A percentile compares a stretch with the other conserved stretches of the same genome.
These are phyloP conservation scores for Cyclargus thomasi DNA, from an alignment of 1,140 invertebrate species.

Conservation along the genomic window DNA sequence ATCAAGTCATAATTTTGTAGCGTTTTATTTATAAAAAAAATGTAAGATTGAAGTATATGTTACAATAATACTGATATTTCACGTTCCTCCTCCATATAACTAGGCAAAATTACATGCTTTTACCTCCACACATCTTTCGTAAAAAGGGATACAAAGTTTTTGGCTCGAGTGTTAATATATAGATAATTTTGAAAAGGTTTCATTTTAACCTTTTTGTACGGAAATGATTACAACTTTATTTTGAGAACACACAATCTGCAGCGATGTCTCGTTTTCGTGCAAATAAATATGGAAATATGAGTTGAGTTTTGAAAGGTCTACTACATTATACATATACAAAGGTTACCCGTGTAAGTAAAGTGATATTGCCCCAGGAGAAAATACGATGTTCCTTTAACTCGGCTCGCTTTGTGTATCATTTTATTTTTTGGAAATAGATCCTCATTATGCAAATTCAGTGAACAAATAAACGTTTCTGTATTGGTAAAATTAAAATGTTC, in stretches of 20 bases:
- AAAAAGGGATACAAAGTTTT: too few relatives aligned
- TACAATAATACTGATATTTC: too few relatives aligned
- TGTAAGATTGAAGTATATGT: too few relatives aligned
- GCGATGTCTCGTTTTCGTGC: neutral
- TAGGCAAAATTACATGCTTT: too few relatives aligned
- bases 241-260: neutral
- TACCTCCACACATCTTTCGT: too few relatives aligned
- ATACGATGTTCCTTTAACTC: neutral
- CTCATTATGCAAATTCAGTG: neutral
- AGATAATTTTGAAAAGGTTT: too few relatives aligned
- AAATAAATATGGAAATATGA: neutral
- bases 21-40: too few relatives aligned
- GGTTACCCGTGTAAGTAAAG: neutral
- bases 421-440: neutral
- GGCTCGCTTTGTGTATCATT: neutral
- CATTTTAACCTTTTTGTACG: too few relatives aligned
- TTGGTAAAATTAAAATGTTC: neutral
- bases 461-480: neutral
- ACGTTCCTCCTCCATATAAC: too few relatives aligned
- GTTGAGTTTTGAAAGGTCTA: neutral
- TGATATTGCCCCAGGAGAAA: neutral
- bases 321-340: neutral
- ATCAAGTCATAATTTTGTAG: too few relatives aligned
- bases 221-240: neutral
- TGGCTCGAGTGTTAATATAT: too few relatives aligned